These are phyloP conservation scores for Scrobipalpa costella DNA, from an alignment of 2,888 invertebrate genomes.

Conservation along the genomic window DNA sequence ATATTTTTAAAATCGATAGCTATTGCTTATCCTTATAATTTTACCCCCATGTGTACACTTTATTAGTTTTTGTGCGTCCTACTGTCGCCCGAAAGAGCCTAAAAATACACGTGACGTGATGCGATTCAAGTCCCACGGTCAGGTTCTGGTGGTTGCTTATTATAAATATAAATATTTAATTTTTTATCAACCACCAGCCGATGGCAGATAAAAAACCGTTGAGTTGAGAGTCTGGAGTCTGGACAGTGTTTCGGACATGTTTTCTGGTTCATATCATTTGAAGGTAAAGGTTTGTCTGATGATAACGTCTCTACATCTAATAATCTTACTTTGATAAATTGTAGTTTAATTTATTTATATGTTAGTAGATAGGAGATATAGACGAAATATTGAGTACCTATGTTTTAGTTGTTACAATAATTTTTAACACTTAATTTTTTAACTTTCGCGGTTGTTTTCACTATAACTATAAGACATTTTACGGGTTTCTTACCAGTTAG, in stretches of 20 bases:
- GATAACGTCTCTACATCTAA: slow-evolving; percentile 6
- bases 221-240: slow-evolving; percentile 54
- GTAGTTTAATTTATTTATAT: neutral
- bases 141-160: slow-evolving; percentile 41
- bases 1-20: neutral
- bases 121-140: slow-evolving; percentile 49
- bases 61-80: slow-evolving; percentile 64
- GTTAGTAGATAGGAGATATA: neutral
- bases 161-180: slow-evolving; percentile 79
- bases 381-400: too few species aligned
- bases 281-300: slow-evolving; percentile 4
- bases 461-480: too few species aligned
- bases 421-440: too few species aligned
- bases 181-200: slow-evolving; percentile 53
- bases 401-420: too few species aligned
- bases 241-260: slow-evolving; percentile 44
- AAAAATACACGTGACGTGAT: slow-evolving; percentile 76
- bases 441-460: too few species aligned
- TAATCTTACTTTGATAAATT: neutral
- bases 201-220: slow-evolving; percentile 46
- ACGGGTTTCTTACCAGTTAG: too few species aligned
- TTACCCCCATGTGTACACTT: neutral
- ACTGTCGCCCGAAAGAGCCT: slow-evolving; percentile 52
- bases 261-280: slow-evolving; percentile 23
- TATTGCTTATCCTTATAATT: neutral